phyloP scores from a whole-genome alignment of 2,113 vertebrate species.

The Pseudopipra pipra region DNA sequence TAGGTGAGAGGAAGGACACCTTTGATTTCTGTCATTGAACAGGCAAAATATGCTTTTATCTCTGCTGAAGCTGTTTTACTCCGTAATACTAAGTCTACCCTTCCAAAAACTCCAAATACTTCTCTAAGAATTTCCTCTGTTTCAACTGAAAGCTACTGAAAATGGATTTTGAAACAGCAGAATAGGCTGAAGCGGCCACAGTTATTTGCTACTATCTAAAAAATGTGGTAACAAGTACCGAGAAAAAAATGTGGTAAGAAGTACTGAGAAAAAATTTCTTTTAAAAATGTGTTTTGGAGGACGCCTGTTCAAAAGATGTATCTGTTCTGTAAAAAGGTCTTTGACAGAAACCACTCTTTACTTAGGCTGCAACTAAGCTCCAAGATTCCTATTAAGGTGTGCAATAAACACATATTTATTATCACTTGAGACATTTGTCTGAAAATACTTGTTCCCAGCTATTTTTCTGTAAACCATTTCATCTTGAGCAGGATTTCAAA shows the following conservation, averaged over 20 bases:
- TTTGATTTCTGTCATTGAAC: not conserved
- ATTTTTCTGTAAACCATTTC: not conserved
- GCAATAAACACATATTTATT: not conserved
- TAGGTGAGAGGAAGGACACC: not conserved
- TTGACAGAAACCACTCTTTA: not conserved
- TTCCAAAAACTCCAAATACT: not conserved
- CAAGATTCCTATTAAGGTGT: not conserved
- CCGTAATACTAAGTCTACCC: not conserved
- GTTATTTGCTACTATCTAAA: not conserved
- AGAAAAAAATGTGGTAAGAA: not conserved
- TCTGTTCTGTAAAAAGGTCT: not conserved
- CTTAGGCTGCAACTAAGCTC: not conserved
- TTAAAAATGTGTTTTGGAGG: not conserved
- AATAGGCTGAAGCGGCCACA: not conserved
- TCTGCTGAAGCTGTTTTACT: not conserved
- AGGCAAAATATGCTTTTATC: not conserved
- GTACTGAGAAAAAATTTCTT: not conserved
- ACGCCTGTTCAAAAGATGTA: not conserved
- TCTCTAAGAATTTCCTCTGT: not conserved
- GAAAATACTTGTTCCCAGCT: not conserved
- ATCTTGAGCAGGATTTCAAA: not conserved
- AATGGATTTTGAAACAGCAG: not conserved
- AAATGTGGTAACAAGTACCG: not conserved
- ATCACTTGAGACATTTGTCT: not conserved
- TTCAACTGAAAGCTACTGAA: not conserved